Percentiles rank a stretch among this genome's conserved stretches.
Evolutionary conservation across 2,797 vertebrate species (phyloP).

Genomic region (Spatula clypeata): DNA sequence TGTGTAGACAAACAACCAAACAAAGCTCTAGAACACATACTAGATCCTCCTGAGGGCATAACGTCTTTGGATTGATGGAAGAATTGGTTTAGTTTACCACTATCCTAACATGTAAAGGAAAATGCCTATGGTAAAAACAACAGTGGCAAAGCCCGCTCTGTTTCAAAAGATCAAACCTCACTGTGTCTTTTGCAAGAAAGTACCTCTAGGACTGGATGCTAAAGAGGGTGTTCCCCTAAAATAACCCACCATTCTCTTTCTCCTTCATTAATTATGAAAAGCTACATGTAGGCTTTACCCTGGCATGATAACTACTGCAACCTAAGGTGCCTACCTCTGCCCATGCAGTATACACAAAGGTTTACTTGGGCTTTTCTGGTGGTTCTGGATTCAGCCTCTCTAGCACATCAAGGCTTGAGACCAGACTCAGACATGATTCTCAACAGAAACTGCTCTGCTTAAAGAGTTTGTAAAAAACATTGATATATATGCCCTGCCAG

Average conservation of each 20-base stretch:
- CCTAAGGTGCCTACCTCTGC: not conserved
- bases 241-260: not conserved
- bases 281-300: not conserved
- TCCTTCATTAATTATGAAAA: not conserved
- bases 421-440: not conserved
- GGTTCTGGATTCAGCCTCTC: not conserved
- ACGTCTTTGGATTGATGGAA: not conserved
- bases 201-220: not conserved
- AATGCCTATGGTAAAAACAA: not conserved
- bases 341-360: not conserved
- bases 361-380: not conserved
- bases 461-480: not conserved
- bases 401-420: not conserved
- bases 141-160: not conserved
- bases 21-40: not conserved
- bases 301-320: not conserved
- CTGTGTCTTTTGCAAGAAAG: not conserved
- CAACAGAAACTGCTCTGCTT: not conserved
- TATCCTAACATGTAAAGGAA: not conserved
- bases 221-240: not conserved
- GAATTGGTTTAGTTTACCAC: not conserved
- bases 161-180: not conserved
- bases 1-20: not conserved
- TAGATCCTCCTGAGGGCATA: not conserved
- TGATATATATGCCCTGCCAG: not conserved